Conservation (phyloP, 2,113 vertebrate species). For the Grus americana region DNA sequence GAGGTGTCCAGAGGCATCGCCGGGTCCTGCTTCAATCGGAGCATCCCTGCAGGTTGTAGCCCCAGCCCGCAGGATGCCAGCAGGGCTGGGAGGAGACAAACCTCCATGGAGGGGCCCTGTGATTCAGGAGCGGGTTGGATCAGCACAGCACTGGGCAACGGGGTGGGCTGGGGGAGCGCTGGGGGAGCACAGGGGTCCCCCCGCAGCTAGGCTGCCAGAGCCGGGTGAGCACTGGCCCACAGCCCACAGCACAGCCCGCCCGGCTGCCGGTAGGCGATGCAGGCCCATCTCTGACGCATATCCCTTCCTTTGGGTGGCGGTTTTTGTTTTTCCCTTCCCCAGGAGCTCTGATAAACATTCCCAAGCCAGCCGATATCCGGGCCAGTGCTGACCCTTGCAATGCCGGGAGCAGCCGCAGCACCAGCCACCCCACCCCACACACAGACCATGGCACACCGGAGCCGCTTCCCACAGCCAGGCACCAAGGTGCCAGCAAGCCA, state of each 20-base stretch:
- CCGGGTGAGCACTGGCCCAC: not conserved
- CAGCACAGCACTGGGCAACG: not conserved
- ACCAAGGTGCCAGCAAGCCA: not conserved
- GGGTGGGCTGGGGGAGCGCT: not conserved
- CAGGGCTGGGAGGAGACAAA: not conserved
- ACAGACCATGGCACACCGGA: rapidly evolving
- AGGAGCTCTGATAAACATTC: constrained; percentile 61
- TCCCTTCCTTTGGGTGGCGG: constrained; percentile 56
- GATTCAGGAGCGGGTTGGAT: rapidly evolving
- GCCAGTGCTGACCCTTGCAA: constrained; percentile 44
- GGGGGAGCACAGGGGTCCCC: rapidly evolving
- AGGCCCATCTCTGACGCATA: constrained; percentile 61
- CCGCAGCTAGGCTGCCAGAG: not conserved
- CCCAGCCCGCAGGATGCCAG: not conserved
- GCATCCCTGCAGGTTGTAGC: rapidly evolving
- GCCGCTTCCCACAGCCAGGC: not conserved
- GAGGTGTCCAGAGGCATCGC: not conserved
- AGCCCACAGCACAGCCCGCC: not conserved
- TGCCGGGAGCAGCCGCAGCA: not conserved
- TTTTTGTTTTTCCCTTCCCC: constrained; percentile 64
- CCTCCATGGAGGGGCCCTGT: not conserved
- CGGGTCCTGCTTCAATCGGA: not conserved
- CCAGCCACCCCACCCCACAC: not conserved
- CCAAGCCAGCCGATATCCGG: constrained; percentile 5
- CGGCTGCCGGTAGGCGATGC: not conserved